Evolutionary conservation across 2,888 invertebrate genomes (phyloP).

Genomic region (Drosophila leonis): DNA sequence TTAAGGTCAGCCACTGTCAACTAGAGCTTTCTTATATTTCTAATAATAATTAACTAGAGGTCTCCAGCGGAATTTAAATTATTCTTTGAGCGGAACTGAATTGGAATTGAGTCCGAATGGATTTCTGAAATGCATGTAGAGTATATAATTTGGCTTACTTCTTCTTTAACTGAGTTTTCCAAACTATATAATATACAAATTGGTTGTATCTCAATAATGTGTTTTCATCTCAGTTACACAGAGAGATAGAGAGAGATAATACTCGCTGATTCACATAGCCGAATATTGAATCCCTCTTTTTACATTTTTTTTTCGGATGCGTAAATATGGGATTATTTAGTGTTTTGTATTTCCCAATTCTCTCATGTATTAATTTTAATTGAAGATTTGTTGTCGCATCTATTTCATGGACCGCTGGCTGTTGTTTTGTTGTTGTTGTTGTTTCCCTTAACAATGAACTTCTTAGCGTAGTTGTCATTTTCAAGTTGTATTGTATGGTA

Average conservation of each 20-base stretch:
- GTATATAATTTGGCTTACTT: not conserved
- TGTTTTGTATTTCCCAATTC: conserved; percentile 45
- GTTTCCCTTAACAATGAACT: conserved; percentile 37
- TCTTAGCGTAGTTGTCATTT: conserved; percentile 70
- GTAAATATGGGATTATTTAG: conserved; percentile 75
- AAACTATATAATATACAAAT: conserved; percentile 41
- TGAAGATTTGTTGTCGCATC: conserved; percentile 62
- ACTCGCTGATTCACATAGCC: conserved; percentile 5
- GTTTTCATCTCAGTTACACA: conserved; percentile 10
- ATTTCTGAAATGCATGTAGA: too few relatives aligned
- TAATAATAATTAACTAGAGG: too few relatives aligned
- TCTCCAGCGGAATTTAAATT: too few relatives aligned
- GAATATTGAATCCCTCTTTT: not conserved
- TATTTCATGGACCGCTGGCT: conserved; percentile 30
- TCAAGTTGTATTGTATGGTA: conserved; percentile 70
- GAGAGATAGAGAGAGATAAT: conserved; percentile 4
- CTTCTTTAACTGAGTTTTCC: not conserved
- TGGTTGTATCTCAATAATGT: conserved; percentile 42
- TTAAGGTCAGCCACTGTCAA: too few relatives aligned
- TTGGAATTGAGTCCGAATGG: too few relatives aligned
- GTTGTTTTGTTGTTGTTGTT: conserved; percentile 33
- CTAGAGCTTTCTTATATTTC: too few relatives aligned
- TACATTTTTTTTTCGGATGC: conserved; percentile 11
- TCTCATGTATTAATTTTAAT: conserved; percentile 66
- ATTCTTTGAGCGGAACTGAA: too few relatives aligned